Evolutionary conservation across 2,888 invertebrate genomes (phyloP).

Genomic region (Lacanobia oleracea): DNA sequence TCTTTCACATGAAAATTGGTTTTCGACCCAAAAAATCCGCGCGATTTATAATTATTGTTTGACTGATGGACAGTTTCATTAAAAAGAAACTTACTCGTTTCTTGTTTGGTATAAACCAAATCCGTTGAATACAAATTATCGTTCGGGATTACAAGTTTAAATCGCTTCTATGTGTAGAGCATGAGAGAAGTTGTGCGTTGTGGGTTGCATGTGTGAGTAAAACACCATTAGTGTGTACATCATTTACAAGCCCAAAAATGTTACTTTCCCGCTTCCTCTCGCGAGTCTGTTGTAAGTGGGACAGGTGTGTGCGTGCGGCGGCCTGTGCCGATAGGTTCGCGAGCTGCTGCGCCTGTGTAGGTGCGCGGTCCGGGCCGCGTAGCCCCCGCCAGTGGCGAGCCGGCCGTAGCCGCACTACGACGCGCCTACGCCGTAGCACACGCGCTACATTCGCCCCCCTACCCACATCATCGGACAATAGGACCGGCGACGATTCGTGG

Average conservation of each 20-base stretch:
- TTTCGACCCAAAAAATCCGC: neutral
- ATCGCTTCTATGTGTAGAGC: conserved; percentile 84
- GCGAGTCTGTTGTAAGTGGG: conserved; percentile 77
- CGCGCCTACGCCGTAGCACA: conserved; percentile 84
- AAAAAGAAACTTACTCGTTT: conserved; percentile 47
- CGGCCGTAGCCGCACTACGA: conserved; percentile 84
- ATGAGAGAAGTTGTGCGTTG: conserved; percentile 76
- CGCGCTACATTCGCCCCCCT: conserved; percentile 68
- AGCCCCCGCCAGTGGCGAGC: conserved; percentile 89
- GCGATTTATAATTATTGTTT: conserved; percentile 23
- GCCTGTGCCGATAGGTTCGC: conserved; percentile 72
- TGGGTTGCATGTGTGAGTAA: conserved; percentile 80
- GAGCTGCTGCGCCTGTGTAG: conserved; percentile 80
- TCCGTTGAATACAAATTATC: conserved; percentile 88
- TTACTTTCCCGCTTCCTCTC: conserved; percentile 86
- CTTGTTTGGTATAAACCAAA: conserved; percentile 78
- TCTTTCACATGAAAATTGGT: conserved; percentile 8
- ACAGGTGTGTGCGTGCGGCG: conserved; percentile 77
- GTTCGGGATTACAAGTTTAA: conserved; percentile 89
- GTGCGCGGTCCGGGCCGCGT: conserved; percentile 87
- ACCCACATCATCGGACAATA: conserved; percentile 81
- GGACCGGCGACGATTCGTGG: conserved; percentile 83
- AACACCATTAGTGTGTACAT: conserved; percentile 85
- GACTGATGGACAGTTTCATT: conserved; percentile 33
- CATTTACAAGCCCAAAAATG: conserved; percentile 88